A percentile compares a stretch with the other conserved stretches of the same genome.
phyloP scores from a whole-genome alignment of 2,888 invertebrate species.

The Platycheirus albimanus region DNA sequence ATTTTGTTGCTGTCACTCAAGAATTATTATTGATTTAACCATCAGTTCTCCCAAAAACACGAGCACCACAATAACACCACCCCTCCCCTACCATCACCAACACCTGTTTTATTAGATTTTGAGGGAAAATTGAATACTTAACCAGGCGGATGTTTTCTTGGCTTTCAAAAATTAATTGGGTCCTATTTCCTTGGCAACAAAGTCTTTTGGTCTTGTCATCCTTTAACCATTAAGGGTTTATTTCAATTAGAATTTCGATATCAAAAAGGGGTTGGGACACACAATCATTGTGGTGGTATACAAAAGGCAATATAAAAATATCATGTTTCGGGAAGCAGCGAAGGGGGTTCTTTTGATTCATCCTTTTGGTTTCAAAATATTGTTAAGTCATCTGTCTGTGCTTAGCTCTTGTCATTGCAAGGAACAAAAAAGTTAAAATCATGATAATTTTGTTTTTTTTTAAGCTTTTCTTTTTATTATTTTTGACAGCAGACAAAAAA shows the following conservation, averaged over 20 bases:
- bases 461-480: too few species aligned
- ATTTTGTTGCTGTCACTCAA: too few species aligned
- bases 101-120: conserved; percentile 9
- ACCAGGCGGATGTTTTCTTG: conserved; percentile 29
- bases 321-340: background rate
- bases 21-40: too few species aligned
- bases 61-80: too few species aligned
- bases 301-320: conserved; percentile 32
- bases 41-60: too few species aligned
- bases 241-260: conserved; percentile 23
- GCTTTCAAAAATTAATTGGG: conserved; percentile 50
- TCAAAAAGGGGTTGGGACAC: conserved; percentile 1
- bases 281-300: conserved; percentile 11
- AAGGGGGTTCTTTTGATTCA: conserved; percentile 20
- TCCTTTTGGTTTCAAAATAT: background rate
- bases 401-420: too few species aligned
- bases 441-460: too few species aligned
- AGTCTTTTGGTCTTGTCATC: conserved; percentile 6
- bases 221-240: background rate
- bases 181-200: conserved; percentile 10
- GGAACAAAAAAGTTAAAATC: too few species aligned
- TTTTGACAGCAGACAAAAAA: too few species aligned
- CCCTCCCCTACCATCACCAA: background rate
- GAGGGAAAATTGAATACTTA: background rate
- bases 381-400: too few species aligned